phyloP scores from a whole-genome alignment of 2,113 vertebrate species.

The Sitta europaea region DNA sequence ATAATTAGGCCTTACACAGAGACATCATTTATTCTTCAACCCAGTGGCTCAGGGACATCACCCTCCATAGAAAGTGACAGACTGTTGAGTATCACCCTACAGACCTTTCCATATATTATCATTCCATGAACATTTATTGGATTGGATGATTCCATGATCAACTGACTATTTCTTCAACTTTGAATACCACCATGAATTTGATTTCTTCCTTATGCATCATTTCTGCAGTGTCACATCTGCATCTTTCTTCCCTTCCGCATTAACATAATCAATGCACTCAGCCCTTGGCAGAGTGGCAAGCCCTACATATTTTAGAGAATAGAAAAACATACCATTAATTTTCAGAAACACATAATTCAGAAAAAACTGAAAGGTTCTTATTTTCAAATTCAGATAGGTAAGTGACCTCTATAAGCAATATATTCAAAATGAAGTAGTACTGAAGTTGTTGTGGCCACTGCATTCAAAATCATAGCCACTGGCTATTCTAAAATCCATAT shows the following conservation, averaged over 20 bases:
- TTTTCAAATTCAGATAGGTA: not conserved
- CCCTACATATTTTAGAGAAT: not conserved
- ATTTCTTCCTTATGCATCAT: not conserved
- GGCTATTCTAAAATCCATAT: not conserved
- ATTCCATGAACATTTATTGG: not conserved
- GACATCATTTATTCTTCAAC: not conserved
- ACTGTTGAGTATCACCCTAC: not conserved
- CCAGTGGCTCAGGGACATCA: not conserved
- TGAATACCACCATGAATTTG: not conserved
- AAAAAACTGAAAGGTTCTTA: not conserved
- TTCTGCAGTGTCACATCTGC: not conserved
- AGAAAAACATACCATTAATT: not conserved
- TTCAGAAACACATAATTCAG: slow-evolving; percentile 1
- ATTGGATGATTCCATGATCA: not conserved
- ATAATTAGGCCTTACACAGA: not conserved
- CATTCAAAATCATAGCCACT: not conserved
- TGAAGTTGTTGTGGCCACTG: not conserved
- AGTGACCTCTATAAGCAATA: not conserved
- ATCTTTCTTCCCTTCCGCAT: not conserved
- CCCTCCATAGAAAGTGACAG: not conserved
- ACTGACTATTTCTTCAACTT: not conserved
- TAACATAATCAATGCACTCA: slow-evolving; percentile 6
- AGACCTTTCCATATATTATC: not conserved
- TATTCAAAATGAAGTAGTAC: not conserved
- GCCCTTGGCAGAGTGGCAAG: slow-evolving; percentile 13